These are phyloP conservation scores for Notodonta ziczac DNA, from an alignment of 2,888 invertebrate species.

Conservation along the genomic window DNA sequence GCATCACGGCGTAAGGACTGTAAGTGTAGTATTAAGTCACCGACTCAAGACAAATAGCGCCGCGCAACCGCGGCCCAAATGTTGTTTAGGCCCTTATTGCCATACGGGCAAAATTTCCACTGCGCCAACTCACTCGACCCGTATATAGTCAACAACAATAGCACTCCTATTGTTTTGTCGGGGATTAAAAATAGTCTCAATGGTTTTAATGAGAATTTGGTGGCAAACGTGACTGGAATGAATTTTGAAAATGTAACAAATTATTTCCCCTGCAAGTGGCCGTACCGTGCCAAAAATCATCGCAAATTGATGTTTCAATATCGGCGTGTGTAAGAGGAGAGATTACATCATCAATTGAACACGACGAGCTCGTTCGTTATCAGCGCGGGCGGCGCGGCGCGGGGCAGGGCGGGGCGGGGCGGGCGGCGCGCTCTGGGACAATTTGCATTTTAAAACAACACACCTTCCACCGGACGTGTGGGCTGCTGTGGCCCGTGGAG, in stretches of 20 bases:
- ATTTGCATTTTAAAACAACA: conserved; percentile 4
- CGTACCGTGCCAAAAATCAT: not conserved
- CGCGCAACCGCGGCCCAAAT: too few species aligned
- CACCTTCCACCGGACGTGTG: not conserved
- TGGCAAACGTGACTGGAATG: not conserved
- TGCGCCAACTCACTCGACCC: too few species aligned
- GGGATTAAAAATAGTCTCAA: too few species aligned
- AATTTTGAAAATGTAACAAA: not conserved
- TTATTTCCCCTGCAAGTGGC: not conserved
- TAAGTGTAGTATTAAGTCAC: too few species aligned
- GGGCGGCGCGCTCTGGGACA: not conserved
- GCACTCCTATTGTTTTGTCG: too few species aligned
- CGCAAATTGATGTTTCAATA: not conserved
- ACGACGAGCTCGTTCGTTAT: conserved; percentile 2
- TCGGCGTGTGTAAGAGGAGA: not conserved
- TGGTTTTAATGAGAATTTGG: not conserved
- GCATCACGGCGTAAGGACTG: too few species aligned
- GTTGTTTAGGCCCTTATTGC: too few species aligned
- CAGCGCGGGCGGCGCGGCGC: not conserved
- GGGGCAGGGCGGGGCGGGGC: not conserved
- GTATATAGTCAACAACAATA: too few species aligned
- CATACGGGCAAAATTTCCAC: too few species aligned
- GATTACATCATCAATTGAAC: conserved; percentile 1
- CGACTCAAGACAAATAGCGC: too few species aligned
- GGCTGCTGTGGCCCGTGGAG: not conserved